phyloP scores from a whole-genome alignment of 2,797 vertebrate genomes.

The Cephalopachus bancanus region DNA sequence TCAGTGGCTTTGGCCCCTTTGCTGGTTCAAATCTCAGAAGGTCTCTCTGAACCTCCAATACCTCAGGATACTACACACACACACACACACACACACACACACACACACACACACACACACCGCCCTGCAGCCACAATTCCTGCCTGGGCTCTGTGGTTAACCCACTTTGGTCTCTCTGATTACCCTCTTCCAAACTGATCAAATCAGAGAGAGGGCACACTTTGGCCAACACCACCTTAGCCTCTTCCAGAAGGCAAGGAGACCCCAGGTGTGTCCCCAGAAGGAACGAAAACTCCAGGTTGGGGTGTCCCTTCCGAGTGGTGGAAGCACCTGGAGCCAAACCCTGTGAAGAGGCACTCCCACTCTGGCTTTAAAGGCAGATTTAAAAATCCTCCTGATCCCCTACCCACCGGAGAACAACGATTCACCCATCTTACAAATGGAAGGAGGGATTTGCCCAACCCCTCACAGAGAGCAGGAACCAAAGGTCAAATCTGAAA shows the following conservation, averaged over 20 bases:
- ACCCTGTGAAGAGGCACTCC: background rate
- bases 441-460: background rate
- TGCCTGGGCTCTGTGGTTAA: constrained; percentile 18
- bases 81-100: background rate
- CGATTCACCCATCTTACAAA: background rate
- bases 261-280: background rate
- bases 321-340: background rate
- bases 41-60: background rate
- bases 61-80: background rate
- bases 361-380: background rate
- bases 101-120: background rate
- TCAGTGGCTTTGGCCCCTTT: background rate
- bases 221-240: background rate
- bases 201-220: background rate
- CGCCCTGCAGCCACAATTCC: background rate
- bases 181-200: constrained; percentile 30
- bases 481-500: constrained; percentile 20
- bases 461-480: background rate
- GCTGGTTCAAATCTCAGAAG: background rate
- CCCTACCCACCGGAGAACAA: background rate
- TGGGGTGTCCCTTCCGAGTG: background rate
- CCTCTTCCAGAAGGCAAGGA: background rate
- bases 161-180: background rate
- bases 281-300: background rate
- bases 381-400: background rate